phyloP scores from a whole-genome alignment of 2,888 invertebrate genomes.

The Erpobdella octoculata region DNA sequence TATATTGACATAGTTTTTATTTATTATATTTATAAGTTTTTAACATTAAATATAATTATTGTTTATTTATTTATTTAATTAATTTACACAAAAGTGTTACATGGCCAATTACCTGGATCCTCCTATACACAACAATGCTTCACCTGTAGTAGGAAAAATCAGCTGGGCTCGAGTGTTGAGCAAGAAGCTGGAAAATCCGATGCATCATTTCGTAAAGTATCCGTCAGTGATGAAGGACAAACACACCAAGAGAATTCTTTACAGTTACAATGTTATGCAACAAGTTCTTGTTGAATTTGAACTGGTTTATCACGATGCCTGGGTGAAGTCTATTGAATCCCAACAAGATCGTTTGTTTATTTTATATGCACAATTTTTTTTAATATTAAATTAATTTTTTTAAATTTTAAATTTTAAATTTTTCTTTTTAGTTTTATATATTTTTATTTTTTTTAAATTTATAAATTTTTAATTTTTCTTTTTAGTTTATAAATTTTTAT shows the following conservation, averaged over 20 bases:
- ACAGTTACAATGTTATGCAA: slow-evolving; percentile 67
- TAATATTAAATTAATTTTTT: neutral
- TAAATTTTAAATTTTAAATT: too few relatives aligned
- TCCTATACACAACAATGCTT: slow-evolving; percentile 66
- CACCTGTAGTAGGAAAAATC: slow-evolving; percentile 72
- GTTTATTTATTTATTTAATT: neutral
- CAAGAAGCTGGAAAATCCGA: slow-evolving; percentile 66
- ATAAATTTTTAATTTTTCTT: too few relatives aligned
- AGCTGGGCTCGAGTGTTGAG: slow-evolving; percentile 75
- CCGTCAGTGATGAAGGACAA: slow-evolving; percentile 42
- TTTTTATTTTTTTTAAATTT: too few relatives aligned
- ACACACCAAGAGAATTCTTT: slow-evolving; percentile 45
- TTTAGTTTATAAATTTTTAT: too few relatives aligned
- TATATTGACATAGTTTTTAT: neutral
- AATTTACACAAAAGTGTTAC: slow-evolving; percentile 9
- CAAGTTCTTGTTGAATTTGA: slow-evolving; percentile 75
- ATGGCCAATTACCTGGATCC: slow-evolving; percentile 60
- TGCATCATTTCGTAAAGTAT: slow-evolving; percentile 58
- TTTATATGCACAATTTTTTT: neutral
- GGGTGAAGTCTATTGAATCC: slow-evolving; percentile 69
- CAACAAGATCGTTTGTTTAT: slow-evolving; percentile 51
- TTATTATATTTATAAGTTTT: neutral
- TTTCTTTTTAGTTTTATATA: too few relatives aligned
- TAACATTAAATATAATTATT: too few relatives aligned
- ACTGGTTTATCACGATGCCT: slow-evolving; percentile 71